Evolutionary conservation across 2,113 vertebrate species (phyloP), one percentile per base, ranked within the genome.

Genomic region (Macroglossus sobrinus): DNA sequence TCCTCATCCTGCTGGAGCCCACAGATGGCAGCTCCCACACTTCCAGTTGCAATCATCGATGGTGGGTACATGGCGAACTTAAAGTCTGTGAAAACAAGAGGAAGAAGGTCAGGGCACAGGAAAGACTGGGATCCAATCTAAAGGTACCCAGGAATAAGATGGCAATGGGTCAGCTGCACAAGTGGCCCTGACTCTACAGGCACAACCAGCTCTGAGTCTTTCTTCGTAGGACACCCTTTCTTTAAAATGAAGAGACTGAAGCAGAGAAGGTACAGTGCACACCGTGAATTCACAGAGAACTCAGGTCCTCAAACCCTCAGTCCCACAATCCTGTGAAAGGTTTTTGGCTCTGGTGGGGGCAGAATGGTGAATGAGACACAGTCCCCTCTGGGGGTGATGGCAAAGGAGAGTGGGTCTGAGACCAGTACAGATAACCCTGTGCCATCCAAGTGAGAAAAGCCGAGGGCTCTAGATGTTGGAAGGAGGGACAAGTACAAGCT

Each of bases 21-120:
- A 33, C 99, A 99, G 97, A 99, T 98, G 88, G 99, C 99, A 0
- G 99, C 99, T 74, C 99, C 99, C 98, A 99, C 99, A 59, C 99
- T 99, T 98, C 99, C 99, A 24, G 99, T 99, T 97, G 99, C 99
- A 38, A 99, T 99, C 99, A 99, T 99, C 74, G 99, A 99, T 0
- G 99, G 99, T 33, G 99, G 99, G 97, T 99, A 99, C 99, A 99
- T 99, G 97, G 99, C 99, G 35, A 99, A 99, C 97, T 99, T 99
- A 97, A 99, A 99, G 98, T 99, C 99, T 99, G 98, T 55, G 79
- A 84, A 95, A 95, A 92, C 69, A 66, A 71, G 94, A 26, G 84
- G 57, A 50, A 3, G 55, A 5, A 35, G 79, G 43, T 96, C 76
- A 96, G 81, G 63, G 21, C 19, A 18, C 63, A 9, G 59, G 30